Conservation (phyloP, 1,140 invertebrate genomes). For the Meloidogyne chitwoodi region DNA sequence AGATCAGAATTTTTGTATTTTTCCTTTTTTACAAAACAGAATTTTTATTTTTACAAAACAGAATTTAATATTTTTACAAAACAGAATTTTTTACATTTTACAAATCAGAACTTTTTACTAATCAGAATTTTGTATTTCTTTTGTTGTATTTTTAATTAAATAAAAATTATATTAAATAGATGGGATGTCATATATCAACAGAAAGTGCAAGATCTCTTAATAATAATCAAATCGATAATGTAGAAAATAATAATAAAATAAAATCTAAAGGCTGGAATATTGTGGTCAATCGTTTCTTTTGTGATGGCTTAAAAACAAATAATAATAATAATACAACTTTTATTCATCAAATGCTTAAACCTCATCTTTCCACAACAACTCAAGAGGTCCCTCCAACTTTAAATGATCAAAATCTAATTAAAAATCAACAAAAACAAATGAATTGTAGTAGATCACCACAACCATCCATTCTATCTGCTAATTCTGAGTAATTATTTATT, state of each 20-base stretch:
- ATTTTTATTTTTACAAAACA: no score
- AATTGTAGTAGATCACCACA: background rate
- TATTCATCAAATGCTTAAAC: background rate
- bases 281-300: background rate
- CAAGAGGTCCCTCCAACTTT: background rate
- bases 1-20: background rate
- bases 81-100: no score
- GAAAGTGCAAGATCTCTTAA: background rate
- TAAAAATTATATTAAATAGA: no score
- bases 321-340: background rate
- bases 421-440: background rate
- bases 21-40: background rate
- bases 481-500: slow-evolving; percentile 4
- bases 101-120: no score
- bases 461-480: slow-evolving; percentile 15
- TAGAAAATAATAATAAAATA: background rate
- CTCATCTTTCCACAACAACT: background rate
- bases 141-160: no score
- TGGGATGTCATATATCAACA: background rate
- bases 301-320: background rate
- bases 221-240: background rate
- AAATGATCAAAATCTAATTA: background rate
- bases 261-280: background rate
- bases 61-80: no score
- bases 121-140: no score